These are phyloP conservation scores for Euwallacea similis DNA, from an alignment of 1,140 invertebrate species.

Conservation along the genomic window DNA sequence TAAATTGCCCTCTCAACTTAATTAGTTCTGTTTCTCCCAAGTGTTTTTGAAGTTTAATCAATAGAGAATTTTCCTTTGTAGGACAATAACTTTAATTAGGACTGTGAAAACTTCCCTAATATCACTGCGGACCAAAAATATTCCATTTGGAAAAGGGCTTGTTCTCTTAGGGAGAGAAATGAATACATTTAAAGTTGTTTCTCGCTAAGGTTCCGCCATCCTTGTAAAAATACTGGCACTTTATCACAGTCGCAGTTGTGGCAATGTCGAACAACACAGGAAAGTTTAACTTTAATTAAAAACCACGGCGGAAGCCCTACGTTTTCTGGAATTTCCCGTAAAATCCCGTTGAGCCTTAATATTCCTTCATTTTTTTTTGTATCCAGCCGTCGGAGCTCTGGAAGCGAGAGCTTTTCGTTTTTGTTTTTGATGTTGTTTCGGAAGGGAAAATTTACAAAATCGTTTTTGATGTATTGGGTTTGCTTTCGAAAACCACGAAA, in stretches of 20 bases:
- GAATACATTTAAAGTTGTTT: conserved; percentile 9
- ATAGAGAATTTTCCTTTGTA: too few species aligned
- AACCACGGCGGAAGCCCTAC: conserved; percentile 15
- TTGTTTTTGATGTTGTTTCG: too few species aligned
- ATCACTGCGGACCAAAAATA: too few species aligned
- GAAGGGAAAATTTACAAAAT: too few species aligned
- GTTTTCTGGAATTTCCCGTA: conserved; percentile 13
- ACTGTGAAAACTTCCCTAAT: too few species aligned
- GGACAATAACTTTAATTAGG: too few species aligned
- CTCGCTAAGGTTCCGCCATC: conserved; percentile 9
- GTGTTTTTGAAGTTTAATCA: too few species aligned
- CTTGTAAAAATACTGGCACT: conserved; percentile 17
- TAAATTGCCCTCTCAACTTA: too few species aligned
- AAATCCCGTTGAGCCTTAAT: conserved; percentile 12
- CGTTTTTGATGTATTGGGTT: too few species aligned
- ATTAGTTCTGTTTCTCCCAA: too few species aligned
- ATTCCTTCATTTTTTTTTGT: conserved; percentile 11
- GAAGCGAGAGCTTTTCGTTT: neutral
- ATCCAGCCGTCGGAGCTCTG: conserved; percentile 1
- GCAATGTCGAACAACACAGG: conserved; percentile 15
- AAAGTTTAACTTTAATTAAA: conserved; percentile 20
- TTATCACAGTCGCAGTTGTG: conserved; percentile 17
- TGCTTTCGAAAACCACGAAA: too few species aligned
- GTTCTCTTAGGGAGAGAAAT: neutral
- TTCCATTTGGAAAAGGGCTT: neutral